phyloP scores from a whole-genome alignment of 2,113 vertebrate species.

The Daphoenositta chrysoptera region DNA sequence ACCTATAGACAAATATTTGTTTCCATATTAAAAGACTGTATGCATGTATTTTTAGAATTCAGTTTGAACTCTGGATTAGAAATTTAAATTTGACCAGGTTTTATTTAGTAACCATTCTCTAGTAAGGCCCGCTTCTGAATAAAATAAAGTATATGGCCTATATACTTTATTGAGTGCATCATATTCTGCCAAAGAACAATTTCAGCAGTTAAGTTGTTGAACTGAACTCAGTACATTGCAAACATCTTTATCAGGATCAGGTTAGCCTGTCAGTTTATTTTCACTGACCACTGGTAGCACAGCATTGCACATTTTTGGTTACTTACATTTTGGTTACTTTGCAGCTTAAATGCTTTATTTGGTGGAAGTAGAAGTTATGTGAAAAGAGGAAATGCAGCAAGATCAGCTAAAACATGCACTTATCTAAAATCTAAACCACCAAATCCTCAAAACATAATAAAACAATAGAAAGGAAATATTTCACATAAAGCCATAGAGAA shows the following conservation, averaged over 20 bases:
- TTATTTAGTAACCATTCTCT: neutral
- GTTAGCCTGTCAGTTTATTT: neutral
- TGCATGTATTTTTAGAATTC: neutral
- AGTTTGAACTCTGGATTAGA: neutral
- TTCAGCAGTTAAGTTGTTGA: neutral
- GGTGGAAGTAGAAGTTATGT: neutral
- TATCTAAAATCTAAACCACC: neutral
- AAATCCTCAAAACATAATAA: accelerated
- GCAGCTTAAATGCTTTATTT: neutral
- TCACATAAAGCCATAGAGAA: neutral
- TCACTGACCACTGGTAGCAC: neutral
- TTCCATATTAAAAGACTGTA: neutral
- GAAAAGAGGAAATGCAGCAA: neutral
- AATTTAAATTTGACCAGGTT: neutral
- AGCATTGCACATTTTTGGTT: neutral
- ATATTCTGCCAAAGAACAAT: neutral
- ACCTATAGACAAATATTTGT: neutral
- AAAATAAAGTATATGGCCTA: neutral
- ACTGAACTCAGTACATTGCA: neutral
- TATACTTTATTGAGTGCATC: neutral
- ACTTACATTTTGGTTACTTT: no score
- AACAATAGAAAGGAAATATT: neutral
- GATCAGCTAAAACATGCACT: neutral
- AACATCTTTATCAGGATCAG: neutral
- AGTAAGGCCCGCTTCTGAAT: neutral